Base-by-base conservation (phyloP, 2,797 vertebrate species). In the Pangasius krempfi region DNA sequence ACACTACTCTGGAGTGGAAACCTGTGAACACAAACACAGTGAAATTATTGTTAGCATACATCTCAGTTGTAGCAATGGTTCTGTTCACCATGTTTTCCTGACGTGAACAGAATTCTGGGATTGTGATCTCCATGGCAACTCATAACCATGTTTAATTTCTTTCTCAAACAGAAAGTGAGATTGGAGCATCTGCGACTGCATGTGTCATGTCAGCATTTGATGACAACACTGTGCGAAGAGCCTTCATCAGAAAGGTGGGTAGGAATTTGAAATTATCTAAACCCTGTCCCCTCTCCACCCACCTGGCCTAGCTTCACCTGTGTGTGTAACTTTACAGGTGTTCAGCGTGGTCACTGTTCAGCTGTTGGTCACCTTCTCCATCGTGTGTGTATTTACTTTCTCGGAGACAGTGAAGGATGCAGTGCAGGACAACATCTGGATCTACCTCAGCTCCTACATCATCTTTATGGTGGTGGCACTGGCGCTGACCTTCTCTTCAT, bases 321-420 rank as follows among this genome's bases (percentile, higher is more conserved):
- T 82, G 33, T 82, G 79, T 62, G 1, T 85, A 0, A 12, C 44
- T 22, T 5, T 79, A 72, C 93, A 98, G 98, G 97, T 98, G 90
- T 98, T 98, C 93, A 90, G 97, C 92, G 96, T 98, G 91, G 93
- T 98, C 91, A 97, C 96, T 0, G 54, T 97, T 86, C 97, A 98
- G 96, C 95, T 98, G 86, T 92, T 96, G 0, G 96, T 98, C 93
- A 98, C 97, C 27, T 97, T 98, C 89, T 93, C 95, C 0, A 95
- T 97, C 2, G 98, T 98, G 90, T 96, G 96, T 2, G 88, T 97
- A 76, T 98, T 98, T 96, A 98, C 97, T 30, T 98, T 98, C 85
- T 97, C 97, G 54, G 86, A 72, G 0, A 94, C 90, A 0, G 96
- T 97, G 84, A 96, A 95, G 92, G 3, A 82, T 16, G 97, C 94